phyloP scores from a whole-genome alignment of 1,140 invertebrate species.

The Sarcophaga peregrina region DNA sequence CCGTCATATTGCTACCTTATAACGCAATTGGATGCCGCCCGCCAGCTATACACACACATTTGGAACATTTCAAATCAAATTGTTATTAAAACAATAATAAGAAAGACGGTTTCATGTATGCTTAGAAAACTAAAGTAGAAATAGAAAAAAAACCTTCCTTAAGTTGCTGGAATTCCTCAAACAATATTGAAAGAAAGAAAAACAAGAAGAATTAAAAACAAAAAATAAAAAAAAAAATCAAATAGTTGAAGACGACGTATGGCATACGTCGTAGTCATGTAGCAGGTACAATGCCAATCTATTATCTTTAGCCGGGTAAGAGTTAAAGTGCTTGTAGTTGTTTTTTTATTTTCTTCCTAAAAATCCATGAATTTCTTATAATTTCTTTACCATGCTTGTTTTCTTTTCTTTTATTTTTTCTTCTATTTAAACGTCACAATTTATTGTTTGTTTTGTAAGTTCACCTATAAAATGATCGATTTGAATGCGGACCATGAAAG shows the following conservation, averaged over 20 bases:
- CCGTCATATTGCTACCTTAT: slow-evolving; percentile 29
- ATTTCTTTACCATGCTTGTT: neutral
- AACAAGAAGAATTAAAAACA: too few relatives aligned
- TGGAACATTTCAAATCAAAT: slow-evolving; percentile 38
- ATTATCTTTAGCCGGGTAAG: neutral
- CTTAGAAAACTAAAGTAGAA: neutral
- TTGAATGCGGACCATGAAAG: slow-evolving; percentile 29
- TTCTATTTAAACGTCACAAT: slow-evolving; percentile 36
- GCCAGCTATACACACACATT: slow-evolving; percentile 2
- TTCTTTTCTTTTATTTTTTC: neutral
- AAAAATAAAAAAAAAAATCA: too few relatives aligned
- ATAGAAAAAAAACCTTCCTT: neutral
- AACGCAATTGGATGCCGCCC: slow-evolving; percentile 33
- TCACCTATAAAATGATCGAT: slow-evolving; percentile 30
- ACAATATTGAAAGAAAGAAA: neutral
- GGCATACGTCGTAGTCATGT: slow-evolving; percentile 29
- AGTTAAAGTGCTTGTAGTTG: neutral
- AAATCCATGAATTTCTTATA: slow-evolving; percentile 22
- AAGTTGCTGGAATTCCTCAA: slow-evolving; percentile 16
- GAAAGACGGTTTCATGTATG: neutral
- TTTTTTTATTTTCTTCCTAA: neutral
- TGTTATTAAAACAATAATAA: slow-evolving; percentile 10
- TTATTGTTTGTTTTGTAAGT: neutral
- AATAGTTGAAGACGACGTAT: slow-evolving; percentile 12
- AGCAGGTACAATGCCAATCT: slow-evolving; percentile 17